Percentiles rank a stretch among this genome's conserved stretches.
These are phyloP conservation scores for Rosalia funebris DNA, from an alignment of 2,888 invertebrate species.

Conservation along the genomic window DNA sequence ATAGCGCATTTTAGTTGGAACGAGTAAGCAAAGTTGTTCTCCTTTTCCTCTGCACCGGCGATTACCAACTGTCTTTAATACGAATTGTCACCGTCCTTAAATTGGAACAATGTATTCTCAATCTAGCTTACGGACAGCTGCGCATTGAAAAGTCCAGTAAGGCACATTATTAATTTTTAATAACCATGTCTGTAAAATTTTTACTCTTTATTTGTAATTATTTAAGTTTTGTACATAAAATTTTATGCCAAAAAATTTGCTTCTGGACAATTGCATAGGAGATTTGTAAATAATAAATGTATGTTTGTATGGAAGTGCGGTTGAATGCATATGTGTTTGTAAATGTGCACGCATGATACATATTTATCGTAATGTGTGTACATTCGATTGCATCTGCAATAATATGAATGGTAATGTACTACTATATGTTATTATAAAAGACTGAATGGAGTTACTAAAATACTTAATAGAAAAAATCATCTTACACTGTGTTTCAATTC, in stretches of 20 bases:
- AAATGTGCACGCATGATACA: constrained; percentile 61
- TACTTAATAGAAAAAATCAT: constrained; percentile 58
- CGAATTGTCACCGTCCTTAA: constrained; percentile 63
- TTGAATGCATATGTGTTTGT: constrained; percentile 50
- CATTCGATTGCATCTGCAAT: constrained; percentile 65
- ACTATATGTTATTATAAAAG: constrained; percentile 66
- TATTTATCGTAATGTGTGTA: constrained; percentile 65
- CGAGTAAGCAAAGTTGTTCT: not conserved
- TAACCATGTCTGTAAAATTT: constrained; percentile 39
- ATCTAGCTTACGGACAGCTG: constrained; percentile 54
- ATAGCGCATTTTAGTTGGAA: not conserved
- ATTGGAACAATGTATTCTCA: constrained; percentile 50
- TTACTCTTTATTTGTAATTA: constrained; percentile 48
- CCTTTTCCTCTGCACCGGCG: constrained; percentile 15
- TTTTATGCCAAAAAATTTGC: constrained; percentile 54
- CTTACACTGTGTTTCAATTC: constrained; percentile 33
- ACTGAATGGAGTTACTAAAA: constrained; percentile 67
- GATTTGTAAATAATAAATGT: constrained; percentile 61
- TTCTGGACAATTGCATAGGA: constrained; percentile 60
- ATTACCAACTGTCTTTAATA: constrained; percentile 43
- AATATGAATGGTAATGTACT: constrained; percentile 65
- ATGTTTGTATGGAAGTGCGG: constrained; percentile 48
- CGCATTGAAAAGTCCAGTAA: constrained; percentile 54
- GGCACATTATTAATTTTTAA: constrained; percentile 43
- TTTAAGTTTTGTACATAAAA: constrained; percentile 49